Base-by-base conservation (phyloP, 30 jellyfish, hydroid and myxozoan genomes). In the Hydractinia echinata region DNA sequence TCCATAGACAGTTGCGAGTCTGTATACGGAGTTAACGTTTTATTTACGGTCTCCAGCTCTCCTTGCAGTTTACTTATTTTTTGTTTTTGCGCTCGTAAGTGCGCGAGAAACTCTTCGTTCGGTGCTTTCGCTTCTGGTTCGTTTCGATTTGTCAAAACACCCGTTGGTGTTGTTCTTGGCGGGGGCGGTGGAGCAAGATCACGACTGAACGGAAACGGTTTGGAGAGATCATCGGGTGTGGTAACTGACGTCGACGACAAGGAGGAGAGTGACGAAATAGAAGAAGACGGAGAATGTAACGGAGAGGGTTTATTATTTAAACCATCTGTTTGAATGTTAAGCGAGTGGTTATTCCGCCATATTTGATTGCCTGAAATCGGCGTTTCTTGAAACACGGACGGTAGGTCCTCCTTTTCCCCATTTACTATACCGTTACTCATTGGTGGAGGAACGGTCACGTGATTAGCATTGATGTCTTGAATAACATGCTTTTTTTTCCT, bases 261-360 rank as follows among this genome's bases (percentile, higher is more conserved):
- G 4, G 96, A 87, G 15, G 98, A 91, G 6, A 91, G 83, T 8
- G 98, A 92, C 10, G 96, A 92, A 15, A 87, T 61, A 16, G 98
- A 87, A 6, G 98, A 87, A 4, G 96, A 83, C 4, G 96, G 96
- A 55, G 98, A 83, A 50, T 72, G 94, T 20, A 72, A n/a, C 30
- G 55, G 44, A 71, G 81, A n/a, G 44, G 44, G 44, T n/a, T 71
- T 39, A 60, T 71, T 13, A 18, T 58, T 18, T 11, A 58, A 58
- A 18, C 19, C 19, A 13, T 11, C 15, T 54, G 15, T 71, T 54
- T 72, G 69, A 68, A 66, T 81, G 5, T 49, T 55, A 49, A 7
- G 58, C 21, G 30, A 60, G 16, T 56, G 83, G 74, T 48, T 50
- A 73, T n/a, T 39, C 61, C 82, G 73, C 81, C 81, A 71, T 20